A percentile compares a stretch with the other conserved stretches of the same genome.
phyloP scores from a whole-genome alignment of 2,113 vertebrate species.

The Dascyllus trimaculatus region DNA sequence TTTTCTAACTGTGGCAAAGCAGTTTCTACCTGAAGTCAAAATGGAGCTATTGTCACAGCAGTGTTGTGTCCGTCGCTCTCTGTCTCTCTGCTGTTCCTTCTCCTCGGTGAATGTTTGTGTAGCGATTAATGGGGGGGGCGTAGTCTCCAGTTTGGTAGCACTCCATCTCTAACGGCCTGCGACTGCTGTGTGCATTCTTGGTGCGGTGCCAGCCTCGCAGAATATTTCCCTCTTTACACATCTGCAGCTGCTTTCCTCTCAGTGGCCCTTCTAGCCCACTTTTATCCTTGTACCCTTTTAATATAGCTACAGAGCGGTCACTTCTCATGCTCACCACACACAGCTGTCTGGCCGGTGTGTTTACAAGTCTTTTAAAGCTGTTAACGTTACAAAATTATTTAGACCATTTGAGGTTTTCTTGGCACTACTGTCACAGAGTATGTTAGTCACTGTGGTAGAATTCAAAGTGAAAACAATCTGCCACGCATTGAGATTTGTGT shows the following conservation, averaged over 20 bases:
- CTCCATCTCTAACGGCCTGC: conserved; percentile 68
- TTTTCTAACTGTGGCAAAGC: not conserved
- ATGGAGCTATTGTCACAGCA: not conserved
- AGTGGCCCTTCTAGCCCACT: conserved; percentile 6
- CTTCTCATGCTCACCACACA: conserved; percentile 8
- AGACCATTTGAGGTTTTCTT: conserved; percentile 30
- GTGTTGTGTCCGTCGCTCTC: conserved; percentile 19
- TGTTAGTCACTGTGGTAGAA: not conserved
- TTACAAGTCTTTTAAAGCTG: conserved; percentile 33
- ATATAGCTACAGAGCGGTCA: not conserved
- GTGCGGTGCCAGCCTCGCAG: conserved; percentile 63
- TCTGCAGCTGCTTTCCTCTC: conserved; percentile 69
- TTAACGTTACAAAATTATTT: conserved; percentile 17
- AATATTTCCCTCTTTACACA: conserved; percentile 73
- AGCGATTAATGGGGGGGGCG: conserved; percentile 63
- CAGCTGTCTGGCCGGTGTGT: conserved; percentile 36
- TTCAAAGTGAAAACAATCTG: conserved; percentile 11
- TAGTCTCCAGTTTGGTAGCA: conserved; percentile 62
- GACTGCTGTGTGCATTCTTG: conserved; percentile 81
- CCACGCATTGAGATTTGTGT: not conserved
- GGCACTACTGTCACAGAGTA: not conserved
- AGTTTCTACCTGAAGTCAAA: conserved; percentile 4
- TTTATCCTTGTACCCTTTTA: conserved; percentile 26
- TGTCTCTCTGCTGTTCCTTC: conserved; percentile 15
- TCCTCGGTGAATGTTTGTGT: conserved; percentile 67